Base-by-base conservation (phyloP, 2,888 invertebrate genomes). In the Bombylius discolor region DNA sequence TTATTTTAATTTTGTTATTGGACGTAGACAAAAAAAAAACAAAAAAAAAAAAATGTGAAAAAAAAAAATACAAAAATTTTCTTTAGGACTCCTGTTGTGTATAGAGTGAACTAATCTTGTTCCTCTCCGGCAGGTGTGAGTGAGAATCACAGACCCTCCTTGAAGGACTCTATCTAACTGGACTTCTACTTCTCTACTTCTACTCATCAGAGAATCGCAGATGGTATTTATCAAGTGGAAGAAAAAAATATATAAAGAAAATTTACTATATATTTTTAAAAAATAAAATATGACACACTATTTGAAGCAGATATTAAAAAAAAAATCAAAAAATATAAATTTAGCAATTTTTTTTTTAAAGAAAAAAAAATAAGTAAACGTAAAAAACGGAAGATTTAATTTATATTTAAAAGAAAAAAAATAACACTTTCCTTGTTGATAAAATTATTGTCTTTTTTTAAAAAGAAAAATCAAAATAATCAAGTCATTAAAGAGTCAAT, bases 81-180 rank as follows among this genome's bases (percentile, higher is more conserved):
- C 62, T 63, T 64, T 65, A 64, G 66, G 66, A 62, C 62, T 74
- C 74, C 74, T 73, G 74, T 73, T 74, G 73, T 71, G 73, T 73
- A 69, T 62, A 74, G 74, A 75, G 74, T 65, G 74, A 75, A 74
- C 75, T 74, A 74, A 74, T 70, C 71, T 75, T 73, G 74, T 75
- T 74, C 75, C 74, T 74, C 75, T 75, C 75, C 73, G 73, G 70
- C 74, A 74, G 74, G 74, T 74, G 68, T 72, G 71, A 70, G 67
- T 64, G 66, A 65, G 66, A 66, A 64, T 64, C 63, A 63, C 67
- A 67, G 64, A 58, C 56, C 59, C 59, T 57, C 39, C 39, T 42
- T 42, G 23, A 23, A 23, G 39, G 39, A 42, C 39, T 42, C 39
- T 42, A 42, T 23, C 23, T 42, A 42, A 11, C 56, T 60, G 59